Conservation (phyloP, 2,888 invertebrate species). For the Lumbricus terrestris region DNA sequence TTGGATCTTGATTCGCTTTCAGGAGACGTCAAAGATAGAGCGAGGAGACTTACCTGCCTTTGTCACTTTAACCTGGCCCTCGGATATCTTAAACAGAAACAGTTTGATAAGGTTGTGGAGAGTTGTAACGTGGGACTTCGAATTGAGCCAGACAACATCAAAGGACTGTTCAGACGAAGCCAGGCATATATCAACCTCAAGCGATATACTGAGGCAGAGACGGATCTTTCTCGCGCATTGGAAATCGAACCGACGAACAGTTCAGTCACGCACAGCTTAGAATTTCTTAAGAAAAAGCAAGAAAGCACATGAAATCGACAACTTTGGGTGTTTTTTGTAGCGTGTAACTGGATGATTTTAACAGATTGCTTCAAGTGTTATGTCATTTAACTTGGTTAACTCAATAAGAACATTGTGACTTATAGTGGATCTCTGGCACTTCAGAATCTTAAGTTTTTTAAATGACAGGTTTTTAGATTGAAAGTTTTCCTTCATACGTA, state of each 20-base stretch:
- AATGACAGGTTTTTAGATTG: not conserved
- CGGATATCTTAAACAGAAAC: slow-evolving; percentile 67
- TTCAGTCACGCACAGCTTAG: slow-evolving; percentile 25
- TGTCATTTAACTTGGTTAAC: too few species aligned
- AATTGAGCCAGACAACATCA: slow-evolving; percentile 74
- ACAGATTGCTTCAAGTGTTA: too few species aligned
- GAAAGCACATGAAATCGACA: not conserved
- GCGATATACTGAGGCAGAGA: slow-evolving; percentile 33
- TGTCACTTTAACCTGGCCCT: slow-evolving; percentile 39
- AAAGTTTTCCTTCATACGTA: too few species aligned
- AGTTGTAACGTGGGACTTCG: slow-evolving; percentile 75
- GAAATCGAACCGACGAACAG: slow-evolving; percentile 36
- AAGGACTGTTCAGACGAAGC: slow-evolving; percentile 82
- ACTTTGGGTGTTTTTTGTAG: not conserved
- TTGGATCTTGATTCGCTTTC: slow-evolving; percentile 12
- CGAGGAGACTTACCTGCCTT: slow-evolving; percentile 27
- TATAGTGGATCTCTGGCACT: not conserved
- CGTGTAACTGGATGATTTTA: not conserved
- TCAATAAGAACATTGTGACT: too few species aligned
- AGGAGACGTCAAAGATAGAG: not conserved
- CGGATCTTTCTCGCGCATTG: slow-evolving; percentile 32
- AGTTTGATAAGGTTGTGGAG: slow-evolving; percentile 70
- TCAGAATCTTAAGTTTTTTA: not conserved
- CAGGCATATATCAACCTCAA: slow-evolving; percentile 59
- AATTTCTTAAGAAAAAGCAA: slow-evolving; percentile 14